Evolutionary conservation across 2,113 vertebrate genomes (phyloP).

Genomic region (Perca fluviatilis): DNA sequence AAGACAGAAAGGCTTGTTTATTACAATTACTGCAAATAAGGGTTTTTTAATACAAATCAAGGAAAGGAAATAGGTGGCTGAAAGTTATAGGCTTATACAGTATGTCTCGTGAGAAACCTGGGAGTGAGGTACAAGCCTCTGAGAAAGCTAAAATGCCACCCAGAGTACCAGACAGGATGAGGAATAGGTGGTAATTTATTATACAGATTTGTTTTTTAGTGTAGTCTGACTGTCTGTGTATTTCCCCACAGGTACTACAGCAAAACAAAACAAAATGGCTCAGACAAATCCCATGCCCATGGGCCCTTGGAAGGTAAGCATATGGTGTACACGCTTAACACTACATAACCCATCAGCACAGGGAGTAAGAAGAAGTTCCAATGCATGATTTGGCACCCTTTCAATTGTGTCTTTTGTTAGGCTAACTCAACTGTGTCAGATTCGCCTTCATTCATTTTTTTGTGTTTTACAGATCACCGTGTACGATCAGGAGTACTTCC

Average conservation of each 20-base stretch:
- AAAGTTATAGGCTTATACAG: neutral
- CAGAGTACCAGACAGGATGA: neutral
- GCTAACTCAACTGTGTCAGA: neutral
- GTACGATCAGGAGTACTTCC: slow-evolving; percentile 97
- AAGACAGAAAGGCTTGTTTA: neutral
- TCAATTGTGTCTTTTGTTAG: neutral
- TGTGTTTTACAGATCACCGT: slow-evolving; percentile 90
- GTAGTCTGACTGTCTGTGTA: slow-evolving; percentile 1
- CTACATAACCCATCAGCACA: neutral
- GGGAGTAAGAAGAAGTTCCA: neutral
- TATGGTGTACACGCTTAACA: neutral
- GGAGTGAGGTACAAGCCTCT: neutral
- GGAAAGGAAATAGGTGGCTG: neutral
- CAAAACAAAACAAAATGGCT: slow-evolving; percentile 87
- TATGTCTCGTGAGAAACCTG: neutral
- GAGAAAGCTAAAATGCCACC: neutral
- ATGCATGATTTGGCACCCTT: neutral
- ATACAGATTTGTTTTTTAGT: neutral
- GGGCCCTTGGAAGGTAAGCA: slow-evolving; percentile 94
- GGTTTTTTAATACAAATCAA: slow-evolving; percentile 18
- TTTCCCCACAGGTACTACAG: slow-evolving; percentile 68
- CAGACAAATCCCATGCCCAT: slow-evolving; percentile 90
- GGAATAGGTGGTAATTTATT: neutral
- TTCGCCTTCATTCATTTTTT: neutral
- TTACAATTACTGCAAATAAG: slow-evolving; percentile 9